Base-by-base conservation (phyloP, 2,113 vertebrate species). In the Podarcis cretensis region DNA sequence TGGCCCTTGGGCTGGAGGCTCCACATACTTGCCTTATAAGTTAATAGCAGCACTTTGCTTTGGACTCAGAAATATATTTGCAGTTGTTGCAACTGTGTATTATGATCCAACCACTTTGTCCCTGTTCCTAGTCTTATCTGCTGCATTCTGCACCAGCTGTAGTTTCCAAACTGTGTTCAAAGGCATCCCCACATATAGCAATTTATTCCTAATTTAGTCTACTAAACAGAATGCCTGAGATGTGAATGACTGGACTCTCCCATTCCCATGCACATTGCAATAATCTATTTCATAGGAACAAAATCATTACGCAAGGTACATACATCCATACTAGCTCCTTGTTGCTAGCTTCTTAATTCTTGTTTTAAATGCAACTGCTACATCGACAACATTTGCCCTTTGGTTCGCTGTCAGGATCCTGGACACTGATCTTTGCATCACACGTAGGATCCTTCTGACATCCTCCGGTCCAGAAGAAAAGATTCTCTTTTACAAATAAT, bases 221-320 rank as follows among this genome's bases (percentile, higher is more conserved):
- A 97, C 97, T 98, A 98, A 99, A 98, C 97, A 98, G 96, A 97
- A 97, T 95, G 97, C 97, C 96, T 97, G 98, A 98, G 98, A 98
- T 99, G 98, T 99, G 98, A 99, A 99, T 98, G 98, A 97, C 98
- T 96, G 98, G 98, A 98, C 96, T 97, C 98, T 98, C 97, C 94
- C 97, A 96, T 99, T 99, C 98, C 98, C 98, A 99, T 98, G 98
- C 5, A 63, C 59, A 16, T 20, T 63, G 59, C 59, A 63, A 20
- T 80, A 48, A 32, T 32, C 30, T 14, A 40, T 9, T 16, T 16
- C 63, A 43, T 40, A 30, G 81, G 37, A 81, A 18, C 27, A 14
- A 83, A 83, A 69, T 14, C 27, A 1, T 69, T 68, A 43, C 43
- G 18, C 35, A 43, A 43, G 25, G 25, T 69, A 23, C 12, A 37